Evolutionary conservation across 2,797 vertebrate genomes (phyloP), one percentile per base, ranked within the genome.

Genomic region (Oreonectes daqikongensis): DNA sequence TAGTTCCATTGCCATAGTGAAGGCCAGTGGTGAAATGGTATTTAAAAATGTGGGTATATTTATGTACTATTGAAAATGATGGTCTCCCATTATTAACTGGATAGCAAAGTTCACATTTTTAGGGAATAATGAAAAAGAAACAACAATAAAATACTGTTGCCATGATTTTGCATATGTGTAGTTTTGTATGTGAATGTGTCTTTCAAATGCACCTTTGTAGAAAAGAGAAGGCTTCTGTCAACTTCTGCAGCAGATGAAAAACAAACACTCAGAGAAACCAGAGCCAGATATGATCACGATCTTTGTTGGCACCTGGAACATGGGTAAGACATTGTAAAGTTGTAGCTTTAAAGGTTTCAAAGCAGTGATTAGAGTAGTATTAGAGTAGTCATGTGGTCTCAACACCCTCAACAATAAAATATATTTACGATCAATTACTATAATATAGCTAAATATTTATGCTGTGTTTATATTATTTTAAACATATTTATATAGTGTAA

Each of bases 301-400:
- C 82, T 99, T 99, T 90, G 93, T 97, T n/a, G 98, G 98, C 80
- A 98, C 97, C 75, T 99, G 97, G 97, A 99, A 99, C 86, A 99
- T 99, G 97, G 98, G 98, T 99, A 92, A 84, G 55, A 40, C 35
- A 10, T 30, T 59, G 18, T 38, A 35, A 17, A 35, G 17, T 8
- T 32, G 28, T 32, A 32, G 52, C 2, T 30, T 59, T 60, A 32
- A 8, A 50, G 50, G n/a, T 15, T 60, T 32, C 9, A 7, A 46
- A 44, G 15, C 15, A 46, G 15, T 46, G 32, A 35, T 32, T 55
- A n/a, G 18, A 30, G 6, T 6, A 60, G 3, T 18, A 6, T 8
- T 17, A 2, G 4, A 30, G 28, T 30, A 30, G 28, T 30, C 28
- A 30, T 30, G 28, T 30, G 28, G 28, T 30, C 2, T 30, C 28